Evolutionary conservation across 2,113 vertebrate species (phyloP).

Genomic region (Lepisosteus oculatus): DNA sequence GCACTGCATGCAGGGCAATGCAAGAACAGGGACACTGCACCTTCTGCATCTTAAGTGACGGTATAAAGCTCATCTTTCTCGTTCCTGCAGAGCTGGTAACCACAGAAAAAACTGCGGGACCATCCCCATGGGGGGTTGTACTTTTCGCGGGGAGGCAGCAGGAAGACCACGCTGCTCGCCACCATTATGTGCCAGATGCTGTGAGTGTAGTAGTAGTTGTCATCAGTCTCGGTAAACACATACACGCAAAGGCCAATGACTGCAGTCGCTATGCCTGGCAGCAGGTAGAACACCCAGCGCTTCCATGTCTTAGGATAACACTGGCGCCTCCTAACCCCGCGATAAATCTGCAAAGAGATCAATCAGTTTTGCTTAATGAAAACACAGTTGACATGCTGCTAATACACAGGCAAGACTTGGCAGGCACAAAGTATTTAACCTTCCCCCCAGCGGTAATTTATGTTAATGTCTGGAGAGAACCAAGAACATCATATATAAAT

Average conservation of each 20-base stretch:
- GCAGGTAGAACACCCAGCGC: slow-evolving; percentile 86
- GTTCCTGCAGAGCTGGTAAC: slow-evolving; percentile 84
- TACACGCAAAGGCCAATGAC: slow-evolving; percentile 79
- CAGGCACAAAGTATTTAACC: too few species aligned
- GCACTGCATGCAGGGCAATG: background rate
- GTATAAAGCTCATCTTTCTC: slow-evolving; percentile 81
- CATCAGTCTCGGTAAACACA: slow-evolving; percentile 81
- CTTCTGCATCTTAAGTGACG: slow-evolving; percentile 50
- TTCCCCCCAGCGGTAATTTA: too few species aligned
- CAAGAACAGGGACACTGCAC: background rate
- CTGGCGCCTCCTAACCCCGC: slow-evolving; percentile 66
- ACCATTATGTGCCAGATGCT: slow-evolving; percentile 93
- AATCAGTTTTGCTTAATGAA: background rate
- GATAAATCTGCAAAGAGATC: slow-evolving; percentile 63
- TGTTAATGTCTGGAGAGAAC: too few species aligned
- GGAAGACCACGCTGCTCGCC: slow-evolving; percentile 81
- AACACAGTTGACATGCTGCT: background rate
- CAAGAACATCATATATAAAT: too few species aligned
- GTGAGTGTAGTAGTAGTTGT: slow-evolving; percentile 95
- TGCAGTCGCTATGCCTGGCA: slow-evolving; percentile 78
- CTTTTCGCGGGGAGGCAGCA: slow-evolving; percentile 80
- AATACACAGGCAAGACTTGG: background rate
- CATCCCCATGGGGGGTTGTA: slow-evolving; percentile 67
- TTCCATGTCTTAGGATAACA: slow-evolving; percentile 90
- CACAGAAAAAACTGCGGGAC: slow-evolving; percentile 69